A percentile compares a stretch with the other conserved stretches of the same genome.
Evolutionary conservation across 2,113 vertebrate species (phyloP).

Genomic region (Athene cunicularia): DNA sequence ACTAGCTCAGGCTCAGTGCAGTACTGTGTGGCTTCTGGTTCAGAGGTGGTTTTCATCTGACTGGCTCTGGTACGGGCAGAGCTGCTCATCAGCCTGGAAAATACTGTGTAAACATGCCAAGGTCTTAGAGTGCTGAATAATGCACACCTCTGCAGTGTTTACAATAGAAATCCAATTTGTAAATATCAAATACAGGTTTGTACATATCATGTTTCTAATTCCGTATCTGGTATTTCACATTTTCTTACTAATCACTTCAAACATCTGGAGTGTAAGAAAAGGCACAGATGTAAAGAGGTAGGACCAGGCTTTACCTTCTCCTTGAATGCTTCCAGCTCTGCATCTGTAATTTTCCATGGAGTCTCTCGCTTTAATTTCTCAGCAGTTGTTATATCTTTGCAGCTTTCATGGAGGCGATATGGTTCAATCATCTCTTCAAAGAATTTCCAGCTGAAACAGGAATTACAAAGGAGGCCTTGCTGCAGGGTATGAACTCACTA

Average conservation of each 20-base stretch:
- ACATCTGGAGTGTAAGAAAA: slow-evolving; percentile 37
- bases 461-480: slow-evolving; percentile 73
- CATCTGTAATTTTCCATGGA: slow-evolving; percentile 95
- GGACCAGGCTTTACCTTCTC: slow-evolving; percentile 87
- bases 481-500: slow-evolving; percentile 60
- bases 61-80: slow-evolving; percentile 6
- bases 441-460: slow-evolving; percentile 85
- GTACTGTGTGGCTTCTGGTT: neutral
- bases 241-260: slow-evolving; percentile 12
- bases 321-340: slow-evolving; percentile 87
- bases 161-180: neutral
- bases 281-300: neutral
- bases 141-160: neutral
- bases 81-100: neutral
- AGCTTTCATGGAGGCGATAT: slow-evolving; percentile 88
- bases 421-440: slow-evolving; percentile 97
- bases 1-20: neutral
- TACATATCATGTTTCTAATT: neutral
- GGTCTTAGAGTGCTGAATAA: neutral
- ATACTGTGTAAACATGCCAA: neutral
- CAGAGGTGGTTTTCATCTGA: slow-evolving; percentile 2
- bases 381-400: slow-evolving; percentile 83
- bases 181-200: slow-evolving; percentile 1
- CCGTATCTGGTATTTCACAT: neutral
- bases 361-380: slow-evolving; percentile 86